Evolutionary conservation across 2,797 vertebrate species (phyloP).

Genomic region (Microctenopoma lineatum): DNA sequence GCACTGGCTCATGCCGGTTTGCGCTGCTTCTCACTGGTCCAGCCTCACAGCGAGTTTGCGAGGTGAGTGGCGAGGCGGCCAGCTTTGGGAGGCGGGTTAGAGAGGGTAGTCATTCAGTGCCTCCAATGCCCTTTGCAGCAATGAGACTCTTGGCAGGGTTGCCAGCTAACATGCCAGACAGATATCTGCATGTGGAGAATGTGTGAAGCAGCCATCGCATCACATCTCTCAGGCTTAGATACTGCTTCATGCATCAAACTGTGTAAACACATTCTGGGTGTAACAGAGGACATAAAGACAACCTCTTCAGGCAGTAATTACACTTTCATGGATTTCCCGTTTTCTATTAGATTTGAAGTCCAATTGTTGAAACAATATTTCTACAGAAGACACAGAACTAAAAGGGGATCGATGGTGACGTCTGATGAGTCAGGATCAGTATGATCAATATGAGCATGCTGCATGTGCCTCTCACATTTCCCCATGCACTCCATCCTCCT

Average conservation of each 20-base stretch:
- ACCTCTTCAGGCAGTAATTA: background rate
- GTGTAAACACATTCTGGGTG: background rate
- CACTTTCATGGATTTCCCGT: slow-evolving; percentile 1
- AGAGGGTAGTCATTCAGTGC: slow-evolving; percentile 31
- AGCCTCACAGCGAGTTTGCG: slow-evolving; percentile 41
- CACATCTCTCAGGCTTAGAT: slow-evolving; percentile 4
- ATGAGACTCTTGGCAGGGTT: slow-evolving; percentile 34
- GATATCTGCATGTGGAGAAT: slow-evolving; percentile 38
- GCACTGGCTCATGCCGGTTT: slow-evolving; percentile 81
- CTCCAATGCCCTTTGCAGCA: slow-evolving; percentile 63
- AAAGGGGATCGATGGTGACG: slow-evolving; percentile 1
- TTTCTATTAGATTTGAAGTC: background rate
- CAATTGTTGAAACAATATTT: background rate
- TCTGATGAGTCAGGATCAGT: background rate
- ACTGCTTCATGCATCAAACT: slow-evolving; percentile 28
- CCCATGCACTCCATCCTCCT: background rate
- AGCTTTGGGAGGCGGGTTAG: slow-evolving; percentile 12
- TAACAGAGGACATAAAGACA: background rate
- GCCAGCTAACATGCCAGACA: slow-evolving; percentile 32
- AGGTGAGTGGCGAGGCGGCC: slow-evolving; percentile 44
- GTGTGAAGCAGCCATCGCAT: slow-evolving; percentile 14
- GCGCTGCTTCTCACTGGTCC: slow-evolving; percentile 74
- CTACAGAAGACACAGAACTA: slow-evolving; percentile 9
- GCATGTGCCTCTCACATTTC: background rate
- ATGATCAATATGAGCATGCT: background rate